phyloP scores from a whole-genome alignment of 1,140 invertebrate species.

The Aphis gossypii region DNA sequence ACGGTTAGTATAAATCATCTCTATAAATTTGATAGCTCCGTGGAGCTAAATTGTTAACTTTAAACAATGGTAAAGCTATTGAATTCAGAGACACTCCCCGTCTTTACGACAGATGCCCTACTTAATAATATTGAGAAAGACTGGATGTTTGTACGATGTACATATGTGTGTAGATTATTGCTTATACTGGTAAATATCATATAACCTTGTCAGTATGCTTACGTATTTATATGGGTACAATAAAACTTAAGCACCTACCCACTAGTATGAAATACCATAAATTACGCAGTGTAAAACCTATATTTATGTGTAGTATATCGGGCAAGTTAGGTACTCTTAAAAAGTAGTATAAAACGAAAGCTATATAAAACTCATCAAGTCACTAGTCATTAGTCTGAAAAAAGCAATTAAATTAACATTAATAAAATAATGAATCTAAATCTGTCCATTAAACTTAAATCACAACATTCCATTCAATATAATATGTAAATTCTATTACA shows the following conservation, averaged over 20 bases:
- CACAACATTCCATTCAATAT: not conserved
- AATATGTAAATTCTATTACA: not conserved
- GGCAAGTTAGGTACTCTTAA: not conserved
- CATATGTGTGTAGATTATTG: not conserved
- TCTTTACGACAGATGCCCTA: not conserved
- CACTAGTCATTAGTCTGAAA: not conserved
- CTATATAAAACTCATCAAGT: not conserved
- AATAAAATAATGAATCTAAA: not conserved
- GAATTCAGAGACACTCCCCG: not conserved
- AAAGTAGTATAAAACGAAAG: not conserved
- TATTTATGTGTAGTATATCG: too few relatives aligned
- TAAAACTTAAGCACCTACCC: not conserved
- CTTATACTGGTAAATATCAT: not conserved
- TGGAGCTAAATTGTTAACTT: not conserved
- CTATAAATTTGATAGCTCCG: not conserved
- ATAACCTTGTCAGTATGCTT: not conserved
- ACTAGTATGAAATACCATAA: too few relatives aligned
- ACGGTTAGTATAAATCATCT: constrained; percentile 67
- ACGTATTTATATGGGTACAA: not conserved
- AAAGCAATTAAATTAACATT: not conserved
- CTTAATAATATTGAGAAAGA: not conserved
- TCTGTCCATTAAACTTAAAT: not conserved
- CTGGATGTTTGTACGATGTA: not conserved
- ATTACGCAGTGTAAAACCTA: too few relatives aligned
- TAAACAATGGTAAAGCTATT: not conserved